Evolutionary conservation across 2,113 vertebrate species (phyloP).

Genomic region (Phoenicopterus ruber): DNA sequence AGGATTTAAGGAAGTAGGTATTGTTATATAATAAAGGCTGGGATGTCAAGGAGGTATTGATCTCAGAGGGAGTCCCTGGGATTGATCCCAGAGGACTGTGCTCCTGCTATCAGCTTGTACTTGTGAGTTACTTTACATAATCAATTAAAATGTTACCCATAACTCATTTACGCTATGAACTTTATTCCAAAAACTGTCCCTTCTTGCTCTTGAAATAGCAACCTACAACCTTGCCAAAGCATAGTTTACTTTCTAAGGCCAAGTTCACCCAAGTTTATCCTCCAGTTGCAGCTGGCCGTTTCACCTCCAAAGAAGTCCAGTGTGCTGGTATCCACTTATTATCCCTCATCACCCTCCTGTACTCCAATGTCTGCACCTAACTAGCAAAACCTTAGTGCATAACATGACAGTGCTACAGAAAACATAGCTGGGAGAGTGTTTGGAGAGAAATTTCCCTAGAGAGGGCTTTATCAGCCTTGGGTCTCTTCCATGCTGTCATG

Average conservation of each 20-base stretch:
- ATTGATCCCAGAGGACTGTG: background rate
- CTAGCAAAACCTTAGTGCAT: background rate
- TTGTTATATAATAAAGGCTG: background rate
- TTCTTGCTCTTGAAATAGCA: background rate
- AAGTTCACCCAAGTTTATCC: background rate
- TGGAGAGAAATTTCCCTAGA: background rate
- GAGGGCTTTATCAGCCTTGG: background rate
- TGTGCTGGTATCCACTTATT: background rate
- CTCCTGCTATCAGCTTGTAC: background rate
- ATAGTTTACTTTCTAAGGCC: background rate
- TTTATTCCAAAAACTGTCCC: background rate
- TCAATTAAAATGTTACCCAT: background rate
- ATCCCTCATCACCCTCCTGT: background rate
- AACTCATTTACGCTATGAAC: background rate
- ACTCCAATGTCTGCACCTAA: background rate
- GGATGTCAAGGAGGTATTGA: background rate
- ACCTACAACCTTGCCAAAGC: background rate
- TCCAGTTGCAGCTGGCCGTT: background rate
- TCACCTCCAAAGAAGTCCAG: background rate
- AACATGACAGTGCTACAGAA: background rate
- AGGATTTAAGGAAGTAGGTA: background rate
- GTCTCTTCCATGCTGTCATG: background rate
- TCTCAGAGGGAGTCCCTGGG: background rate
- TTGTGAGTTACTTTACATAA: background rate
- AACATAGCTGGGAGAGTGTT: background rate